These are phyloP conservation scores for Loripinus fragilis DNA, from an alignment of 2,888 invertebrate species.

Conservation along the genomic window DNA sequence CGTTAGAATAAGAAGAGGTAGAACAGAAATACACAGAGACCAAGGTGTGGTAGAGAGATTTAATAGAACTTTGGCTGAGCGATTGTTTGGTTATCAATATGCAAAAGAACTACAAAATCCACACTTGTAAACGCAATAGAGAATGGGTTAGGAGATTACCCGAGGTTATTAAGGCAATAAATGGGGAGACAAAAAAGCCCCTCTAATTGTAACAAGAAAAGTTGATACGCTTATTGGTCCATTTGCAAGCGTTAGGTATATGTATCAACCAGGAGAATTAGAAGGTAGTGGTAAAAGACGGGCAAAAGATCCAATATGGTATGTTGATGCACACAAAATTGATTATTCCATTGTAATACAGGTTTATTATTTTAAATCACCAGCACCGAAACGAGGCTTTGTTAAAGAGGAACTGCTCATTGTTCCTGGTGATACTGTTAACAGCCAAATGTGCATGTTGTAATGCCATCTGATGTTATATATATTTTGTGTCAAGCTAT, in stretches of 20 bases:
- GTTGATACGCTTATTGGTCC: constrained; percentile 30
- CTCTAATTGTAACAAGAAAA: constrained; percentile 26
- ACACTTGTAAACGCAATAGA: constrained; percentile 39
- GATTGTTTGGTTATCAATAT: constrained; percentile 53
- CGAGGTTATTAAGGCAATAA: constrained; percentile 48
- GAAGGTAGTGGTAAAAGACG: constrained; percentile 52
- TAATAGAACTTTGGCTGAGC: constrained; percentile 53
- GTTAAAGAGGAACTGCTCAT: constrained; percentile 47
- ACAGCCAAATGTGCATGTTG: constrained; percentile 62
- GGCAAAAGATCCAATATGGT: constrained; percentile 58
- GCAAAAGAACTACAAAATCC: constrained; percentile 40
- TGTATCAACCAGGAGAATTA: constrained; percentile 53
- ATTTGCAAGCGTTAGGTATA: constrained; percentile 38
- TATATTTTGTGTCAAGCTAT: constrained; percentile 47
- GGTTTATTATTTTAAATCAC: constrained; percentile 48
- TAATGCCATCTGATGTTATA: constrained; percentile 35
- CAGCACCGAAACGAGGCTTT: constrained; percentile 48
- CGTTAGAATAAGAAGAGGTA: constrained; percentile 41
- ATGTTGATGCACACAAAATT: constrained; percentile 41
- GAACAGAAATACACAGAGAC: constrained; percentile 48
- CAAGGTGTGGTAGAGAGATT: constrained; percentile 55
- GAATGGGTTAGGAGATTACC: constrained; percentile 55
- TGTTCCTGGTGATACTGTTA: constrained; percentile 27
- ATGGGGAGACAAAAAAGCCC: constrained; percentile 41
- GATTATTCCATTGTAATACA: constrained; percentile 41